Evolutionary conservation across 2,113 vertebrate species (phyloP).

Genomic region (Arvicanthis niloticus): DNA sequence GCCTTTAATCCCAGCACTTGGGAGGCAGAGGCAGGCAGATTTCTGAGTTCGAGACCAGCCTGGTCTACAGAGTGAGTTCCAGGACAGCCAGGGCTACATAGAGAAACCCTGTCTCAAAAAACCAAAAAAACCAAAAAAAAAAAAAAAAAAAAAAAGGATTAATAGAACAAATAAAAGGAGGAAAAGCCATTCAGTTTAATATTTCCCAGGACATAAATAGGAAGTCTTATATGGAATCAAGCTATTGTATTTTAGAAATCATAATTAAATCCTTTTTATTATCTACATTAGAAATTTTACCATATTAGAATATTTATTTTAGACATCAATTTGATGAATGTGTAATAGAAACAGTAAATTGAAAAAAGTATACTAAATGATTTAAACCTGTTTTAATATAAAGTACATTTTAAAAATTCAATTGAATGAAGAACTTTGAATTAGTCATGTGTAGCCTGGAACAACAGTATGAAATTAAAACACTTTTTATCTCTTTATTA

Average conservation of each 20-base stretch:
- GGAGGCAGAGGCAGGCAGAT: too few species aligned
- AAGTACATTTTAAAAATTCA: background rate
- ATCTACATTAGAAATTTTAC: background rate
- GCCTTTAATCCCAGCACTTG: too few species aligned
- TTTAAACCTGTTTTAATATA: background rate
- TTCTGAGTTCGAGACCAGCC: too few species aligned
- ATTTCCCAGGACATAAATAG: background rate
- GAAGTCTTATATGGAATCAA: background rate
- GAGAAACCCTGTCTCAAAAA: too few species aligned
- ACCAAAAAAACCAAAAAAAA: too few species aligned
- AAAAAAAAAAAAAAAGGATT: too few species aligned
- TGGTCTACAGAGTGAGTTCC: too few species aligned
- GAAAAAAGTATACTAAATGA: background rate
- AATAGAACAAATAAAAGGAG: background rate
- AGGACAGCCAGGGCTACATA: too few species aligned
- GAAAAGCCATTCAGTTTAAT: background rate
- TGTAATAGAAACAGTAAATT: background rate
- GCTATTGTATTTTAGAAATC: background rate
- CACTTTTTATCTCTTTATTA: background rate
- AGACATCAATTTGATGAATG: constrained; percentile 9
- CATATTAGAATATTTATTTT: background rate
- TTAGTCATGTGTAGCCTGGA: background rate
- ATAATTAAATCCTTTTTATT: constrained; percentile 5
- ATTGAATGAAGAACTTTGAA: background rate
- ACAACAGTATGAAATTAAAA: background rate